Percentiles rank a stretch among this genome's conserved stretches.
Conservation (phyloP, 35 echinoderm and acorn worm genomes). For the Stichopus chloronotus region DNA sequence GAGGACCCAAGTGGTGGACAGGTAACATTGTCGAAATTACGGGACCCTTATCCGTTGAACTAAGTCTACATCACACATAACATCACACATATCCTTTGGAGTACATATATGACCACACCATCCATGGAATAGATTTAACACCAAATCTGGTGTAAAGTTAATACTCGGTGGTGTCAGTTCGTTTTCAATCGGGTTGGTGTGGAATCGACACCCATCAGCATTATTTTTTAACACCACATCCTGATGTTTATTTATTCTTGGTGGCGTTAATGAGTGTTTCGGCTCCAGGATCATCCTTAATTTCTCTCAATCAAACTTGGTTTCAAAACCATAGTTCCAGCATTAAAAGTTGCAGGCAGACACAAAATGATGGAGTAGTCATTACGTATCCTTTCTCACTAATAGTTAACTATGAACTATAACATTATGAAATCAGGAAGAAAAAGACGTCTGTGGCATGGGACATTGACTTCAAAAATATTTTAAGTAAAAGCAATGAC, state of each 20-base stretch:
- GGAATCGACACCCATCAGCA: not conserved
- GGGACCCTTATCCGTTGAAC: slow-evolving; percentile 37
- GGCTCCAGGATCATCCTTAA: not conserved
- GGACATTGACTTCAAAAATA: slow-evolving; percentile 6
- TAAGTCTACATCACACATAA: slow-evolving; percentile 36
- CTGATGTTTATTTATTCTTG: not conserved
- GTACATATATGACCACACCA: slow-evolving; percentile 21
- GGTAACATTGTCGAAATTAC: slow-evolving; percentile 26
- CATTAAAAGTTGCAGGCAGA: slow-evolving; percentile 12
- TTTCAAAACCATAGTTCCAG: not conserved
- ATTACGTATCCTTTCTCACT: slow-evolving; percentile 9
- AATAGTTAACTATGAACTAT: not conserved
- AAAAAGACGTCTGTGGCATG: not conserved
- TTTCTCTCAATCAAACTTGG: not conserved
- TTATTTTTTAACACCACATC: slow-evolving; percentile 27
- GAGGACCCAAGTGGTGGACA: slow-evolving; percentile 52
- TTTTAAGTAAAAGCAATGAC: slow-evolving; percentile 23
- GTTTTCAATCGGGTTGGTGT: not conserved
- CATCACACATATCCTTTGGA: no score
- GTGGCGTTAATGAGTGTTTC: not conserved
- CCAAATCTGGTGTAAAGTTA: slow-evolving; percentile 32
- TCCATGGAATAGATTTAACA: slow-evolving; percentile 29
- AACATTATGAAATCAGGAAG: not conserved
- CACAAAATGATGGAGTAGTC: slow-evolving; percentile 1
- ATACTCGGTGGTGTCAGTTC: slow-evolving; percentile 1